Base-by-base conservation (phyloP, 2,888 invertebrate species). In the Acanthopleura granulata region DNA sequence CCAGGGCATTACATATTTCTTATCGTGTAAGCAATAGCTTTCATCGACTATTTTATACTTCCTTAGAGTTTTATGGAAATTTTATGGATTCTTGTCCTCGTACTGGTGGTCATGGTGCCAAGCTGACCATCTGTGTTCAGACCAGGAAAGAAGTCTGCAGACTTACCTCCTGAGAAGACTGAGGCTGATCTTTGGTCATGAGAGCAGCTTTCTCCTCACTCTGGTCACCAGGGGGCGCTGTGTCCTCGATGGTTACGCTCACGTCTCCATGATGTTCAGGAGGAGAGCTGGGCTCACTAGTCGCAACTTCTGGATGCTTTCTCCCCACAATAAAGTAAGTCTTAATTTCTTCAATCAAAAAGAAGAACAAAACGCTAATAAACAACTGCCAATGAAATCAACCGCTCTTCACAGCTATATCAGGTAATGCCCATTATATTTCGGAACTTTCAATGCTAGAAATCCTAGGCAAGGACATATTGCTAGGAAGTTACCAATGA, bases 261-360 rank as follows among this genome's bases (percentile, higher is more conserved):
- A 75, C 78, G 72, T 14, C 66, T 72, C 27, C 66, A 6, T 66
- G 66, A 66, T 25, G 66, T 16, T 66, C 25, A 22, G 29, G 25
- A 12, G 29, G 66, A 6, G 66, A 25, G 25, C 66, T 66, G 3
- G 18, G 18, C 14, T 66, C 66, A 66, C 66, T 27, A 15, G 27
- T 25, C 29, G 66, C 15, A 6, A 16, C 29, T 27, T 73, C 79
- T n/a, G 80, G 79, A 30, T 82, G 78, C 75, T 84, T 86, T 57
- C 79, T 77, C 1, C 84, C 85, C 18, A 78, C 75, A 76, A 87
- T 86, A 79, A 87, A 87, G 76, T 84, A 87, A 0, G 86, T 87
- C 75, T 85, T 85, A 75, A 87, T 86, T 66, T 80, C 87, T 86
- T 79, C 22, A 82, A 70, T 49, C n/a, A 70, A 61, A 69, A 6